Evolutionary conservation across 1,140 invertebrate genomes (phyloP).

Genomic region (Tenebrio molitor): DNA sequence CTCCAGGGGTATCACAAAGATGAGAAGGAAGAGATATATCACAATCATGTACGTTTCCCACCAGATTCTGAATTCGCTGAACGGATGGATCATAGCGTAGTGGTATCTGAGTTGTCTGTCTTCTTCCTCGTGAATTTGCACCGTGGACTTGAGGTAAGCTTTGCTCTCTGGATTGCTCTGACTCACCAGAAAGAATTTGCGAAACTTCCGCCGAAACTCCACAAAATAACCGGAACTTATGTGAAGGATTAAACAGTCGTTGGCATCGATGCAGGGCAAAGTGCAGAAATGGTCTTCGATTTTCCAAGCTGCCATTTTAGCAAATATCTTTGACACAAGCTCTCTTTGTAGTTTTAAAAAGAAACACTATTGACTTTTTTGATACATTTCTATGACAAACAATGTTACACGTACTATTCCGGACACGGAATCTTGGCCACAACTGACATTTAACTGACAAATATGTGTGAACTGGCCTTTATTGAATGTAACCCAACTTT

Average conservation of each 20-base stretch:
- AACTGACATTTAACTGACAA: no score
- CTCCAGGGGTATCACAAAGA: background rate
- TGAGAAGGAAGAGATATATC: background rate
- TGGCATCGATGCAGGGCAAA: constrained; percentile 42
- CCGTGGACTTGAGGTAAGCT: constrained; percentile 47
- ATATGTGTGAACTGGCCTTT: no score
- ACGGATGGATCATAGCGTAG: constrained; percentile 49
- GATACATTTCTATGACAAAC: background rate
- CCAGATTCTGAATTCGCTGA: constrained; percentile 28
- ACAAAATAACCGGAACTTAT: constrained; percentile 48
- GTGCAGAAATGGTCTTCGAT: background rate
- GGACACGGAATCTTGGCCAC: no score
- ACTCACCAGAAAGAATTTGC: constrained; percentile 46
- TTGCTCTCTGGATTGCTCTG: constrained; percentile 47
- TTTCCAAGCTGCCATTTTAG: no score
- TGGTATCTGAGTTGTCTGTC: constrained; percentile 42
- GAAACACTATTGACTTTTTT: background rate
- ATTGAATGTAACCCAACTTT: no score
- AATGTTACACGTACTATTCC: no score
- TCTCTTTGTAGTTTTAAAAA: background rate
- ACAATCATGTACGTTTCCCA: constrained; percentile 19
- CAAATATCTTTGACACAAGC: background rate
- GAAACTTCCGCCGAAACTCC: constrained; percentile 41
- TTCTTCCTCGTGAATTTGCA: constrained; percentile 51
- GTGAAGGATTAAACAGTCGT: background rate